phyloP scores from a whole-genome alignment of 1,140 invertebrate genomes.

The Apis dorsata region DNA sequence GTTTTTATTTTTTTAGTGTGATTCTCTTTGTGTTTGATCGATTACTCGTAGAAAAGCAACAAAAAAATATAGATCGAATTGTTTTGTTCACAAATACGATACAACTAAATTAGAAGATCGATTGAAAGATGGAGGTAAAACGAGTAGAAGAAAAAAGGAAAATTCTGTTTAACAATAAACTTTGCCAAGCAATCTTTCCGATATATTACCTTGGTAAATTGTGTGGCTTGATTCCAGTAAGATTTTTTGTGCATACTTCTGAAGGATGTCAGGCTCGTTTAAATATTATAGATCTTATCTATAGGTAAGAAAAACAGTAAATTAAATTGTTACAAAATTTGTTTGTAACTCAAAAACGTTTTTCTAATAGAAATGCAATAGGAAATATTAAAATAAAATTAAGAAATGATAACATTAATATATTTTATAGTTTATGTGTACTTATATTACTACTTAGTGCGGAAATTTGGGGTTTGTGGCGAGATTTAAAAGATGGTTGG shows the following conservation, averaged over 20 bases:
- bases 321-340: not conserved
- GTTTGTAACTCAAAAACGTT: no score
- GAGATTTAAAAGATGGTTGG: constrained; percentile 76
- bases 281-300: constrained; percentile 59
- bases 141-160: not conserved
- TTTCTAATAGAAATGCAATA: no score
- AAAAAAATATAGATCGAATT: not conserved
- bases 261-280: constrained; percentile 63
- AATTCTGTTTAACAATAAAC: constrained; percentile 47
- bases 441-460: constrained; percentile 56
- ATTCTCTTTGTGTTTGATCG: not conserved
- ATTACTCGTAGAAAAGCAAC: not conserved
- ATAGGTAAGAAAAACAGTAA: constrained; percentile 62
- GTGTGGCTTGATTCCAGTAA: constrained; percentile 70
- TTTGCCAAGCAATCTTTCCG: constrained; percentile 69
- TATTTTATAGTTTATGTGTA: constrained; percentile 56
- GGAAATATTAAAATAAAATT: not conserved
- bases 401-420: not conserved
- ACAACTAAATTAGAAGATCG: not conserved
- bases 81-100: not conserved
- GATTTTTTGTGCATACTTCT: constrained; percentile 54
- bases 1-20: no score
- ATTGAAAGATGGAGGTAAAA: not conserved
- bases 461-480: constrained; percentile 73
- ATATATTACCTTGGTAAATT: constrained; percentile 72